Evolutionary conservation across 1,140 invertebrate genomes (phyloP).

Genomic region (Papilio polytes): DNA sequence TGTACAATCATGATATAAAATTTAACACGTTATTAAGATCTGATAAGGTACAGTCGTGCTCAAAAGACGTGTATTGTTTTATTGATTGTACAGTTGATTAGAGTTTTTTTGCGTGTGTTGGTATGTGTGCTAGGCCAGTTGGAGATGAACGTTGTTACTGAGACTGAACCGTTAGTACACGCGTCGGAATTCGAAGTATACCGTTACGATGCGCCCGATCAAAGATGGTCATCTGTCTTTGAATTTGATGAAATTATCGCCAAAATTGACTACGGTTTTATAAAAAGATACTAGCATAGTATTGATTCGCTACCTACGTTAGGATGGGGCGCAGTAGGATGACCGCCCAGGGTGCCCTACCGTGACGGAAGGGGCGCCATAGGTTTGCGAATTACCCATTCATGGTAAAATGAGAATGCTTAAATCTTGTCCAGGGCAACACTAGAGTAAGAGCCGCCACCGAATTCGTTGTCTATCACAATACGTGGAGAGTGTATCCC

Average conservation of each 20-base stretch:
- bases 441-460: no score
- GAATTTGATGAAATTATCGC: background rate
- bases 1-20: slow-evolving; percentile 4
- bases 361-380: no score
- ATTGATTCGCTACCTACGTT: no score
- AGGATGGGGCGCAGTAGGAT: no score
- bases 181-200: slow-evolving; percentile 63
- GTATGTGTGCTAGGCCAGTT: slow-evolving; percentile 44
- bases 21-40: background rate
- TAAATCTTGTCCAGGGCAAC: no score
- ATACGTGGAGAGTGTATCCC: no score
- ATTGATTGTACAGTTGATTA: slow-evolving; percentile 36
- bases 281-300: background rate
- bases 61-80: slow-evolving; percentile 16
- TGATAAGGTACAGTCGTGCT: slow-evolving; percentile 10
- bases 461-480: no score
- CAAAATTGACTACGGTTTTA: background rate
- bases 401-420: no score
- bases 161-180: slow-evolving; percentile 67
- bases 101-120: slow-evolving; percentile 12
- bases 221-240: slow-evolving; percentile 10
- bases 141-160: slow-evolving; percentile 52
- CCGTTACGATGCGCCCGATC: slow-evolving; percentile 56
- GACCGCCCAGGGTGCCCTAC: no score
- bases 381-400: no score